phyloP scores from a whole-genome alignment of 2,113 vertebrate species.

The Corapipo altera region DNA sequence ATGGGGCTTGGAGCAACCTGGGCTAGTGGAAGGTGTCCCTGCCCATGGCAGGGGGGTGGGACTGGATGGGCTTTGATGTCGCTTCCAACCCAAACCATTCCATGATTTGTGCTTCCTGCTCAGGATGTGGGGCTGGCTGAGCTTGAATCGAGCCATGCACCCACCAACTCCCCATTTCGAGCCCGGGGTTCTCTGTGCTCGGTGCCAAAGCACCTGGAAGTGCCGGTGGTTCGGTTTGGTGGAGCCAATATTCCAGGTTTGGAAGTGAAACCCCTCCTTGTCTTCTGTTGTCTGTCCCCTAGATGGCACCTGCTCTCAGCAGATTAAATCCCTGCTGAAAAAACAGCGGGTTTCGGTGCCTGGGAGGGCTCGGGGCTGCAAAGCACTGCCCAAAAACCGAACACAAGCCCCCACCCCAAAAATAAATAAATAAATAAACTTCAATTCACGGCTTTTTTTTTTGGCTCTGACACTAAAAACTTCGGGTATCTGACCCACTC shows the following conservation, averaged over 20 bases:
- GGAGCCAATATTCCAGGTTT: not conserved
- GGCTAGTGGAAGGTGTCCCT: not conserved
- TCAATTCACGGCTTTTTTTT: not conserved
- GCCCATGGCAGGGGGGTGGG: not conserved
- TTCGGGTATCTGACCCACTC: not conserved
- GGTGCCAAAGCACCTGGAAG: fast-evolving
- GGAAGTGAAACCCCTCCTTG: not conserved
- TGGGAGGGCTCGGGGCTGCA: not conserved
- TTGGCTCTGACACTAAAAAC: not conserved
- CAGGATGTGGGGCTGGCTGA: fast-evolving
- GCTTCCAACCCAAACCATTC: not conserved
- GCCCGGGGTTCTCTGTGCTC: fast-evolving
- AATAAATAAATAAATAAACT: not conserved
- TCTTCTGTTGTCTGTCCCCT: not conserved
- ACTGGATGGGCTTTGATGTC: not conserved
- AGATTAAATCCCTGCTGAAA: not conserved
- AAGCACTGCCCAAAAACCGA: not conserved
- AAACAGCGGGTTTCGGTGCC: not conserved
- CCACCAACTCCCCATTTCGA: fast-evolving
- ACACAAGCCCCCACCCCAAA: not conserved
- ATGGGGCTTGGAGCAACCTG: not conserved
- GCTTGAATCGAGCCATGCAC: not conserved
- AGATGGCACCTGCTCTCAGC: constrained; percentile 59
- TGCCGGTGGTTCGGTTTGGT: fast-evolving
- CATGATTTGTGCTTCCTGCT: not conserved